Percentiles rank a stretch among this genome's conserved stretches.
These are phyloP conservation scores for Dasysyrphus albostriatus DNA, from an alignment of 2,888 invertebrate genomes.

Conservation along the genomic window DNA sequence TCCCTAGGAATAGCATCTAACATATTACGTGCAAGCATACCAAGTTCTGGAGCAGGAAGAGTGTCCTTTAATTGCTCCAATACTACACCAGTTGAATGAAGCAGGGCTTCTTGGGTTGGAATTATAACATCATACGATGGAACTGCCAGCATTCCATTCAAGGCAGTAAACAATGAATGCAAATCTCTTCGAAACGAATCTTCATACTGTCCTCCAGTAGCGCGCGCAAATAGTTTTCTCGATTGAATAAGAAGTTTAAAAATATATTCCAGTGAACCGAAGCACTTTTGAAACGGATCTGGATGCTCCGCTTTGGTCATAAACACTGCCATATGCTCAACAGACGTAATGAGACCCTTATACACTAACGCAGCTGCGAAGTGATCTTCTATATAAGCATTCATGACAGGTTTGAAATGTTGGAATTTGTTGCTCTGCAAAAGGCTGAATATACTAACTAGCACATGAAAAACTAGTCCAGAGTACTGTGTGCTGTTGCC, in stretches of 20 bases:
- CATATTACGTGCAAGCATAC: slow-evolving; percentile 91
- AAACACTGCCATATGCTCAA: slow-evolving; percentile 95
- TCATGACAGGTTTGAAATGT: slow-evolving; percentile 96
- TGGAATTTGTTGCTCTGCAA: slow-evolving; percentile 96
- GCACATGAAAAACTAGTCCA: slow-evolving; percentile 95
- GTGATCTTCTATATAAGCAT: slow-evolving; percentile 96
- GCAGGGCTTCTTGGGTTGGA: slow-evolving; percentile 91
- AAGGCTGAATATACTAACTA: slow-evolving; percentile 95
- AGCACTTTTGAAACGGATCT: slow-evolving; percentile 95
- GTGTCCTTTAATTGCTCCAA: slow-evolving; percentile 92
- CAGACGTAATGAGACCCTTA: slow-evolving; percentile 94
- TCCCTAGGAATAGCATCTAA: slow-evolving; percentile 88
- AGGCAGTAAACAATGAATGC: slow-evolving; percentile 90
- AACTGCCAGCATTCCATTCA: slow-evolving; percentile 90
- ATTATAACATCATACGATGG: slow-evolving; percentile 90
- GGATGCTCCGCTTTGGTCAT: slow-evolving; percentile 94
- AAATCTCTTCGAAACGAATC: slow-evolving; percentile 94
- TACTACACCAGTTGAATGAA: slow-evolving; percentile 92
- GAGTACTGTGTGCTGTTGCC: slow-evolving; percentile 95
- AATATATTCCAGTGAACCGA: slow-evolving; percentile 95
- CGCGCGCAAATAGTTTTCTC: slow-evolving; percentile 91
- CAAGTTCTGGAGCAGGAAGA: slow-evolving; percentile 90
- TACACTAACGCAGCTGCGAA: slow-evolving; percentile 98
- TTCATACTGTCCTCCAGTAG: slow-evolving; percentile 94
- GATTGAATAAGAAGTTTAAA: slow-evolving; percentile 97